Conservation (phyloP, 2,888 invertebrate genomes). For the Macrophya alboannulata region DNA sequence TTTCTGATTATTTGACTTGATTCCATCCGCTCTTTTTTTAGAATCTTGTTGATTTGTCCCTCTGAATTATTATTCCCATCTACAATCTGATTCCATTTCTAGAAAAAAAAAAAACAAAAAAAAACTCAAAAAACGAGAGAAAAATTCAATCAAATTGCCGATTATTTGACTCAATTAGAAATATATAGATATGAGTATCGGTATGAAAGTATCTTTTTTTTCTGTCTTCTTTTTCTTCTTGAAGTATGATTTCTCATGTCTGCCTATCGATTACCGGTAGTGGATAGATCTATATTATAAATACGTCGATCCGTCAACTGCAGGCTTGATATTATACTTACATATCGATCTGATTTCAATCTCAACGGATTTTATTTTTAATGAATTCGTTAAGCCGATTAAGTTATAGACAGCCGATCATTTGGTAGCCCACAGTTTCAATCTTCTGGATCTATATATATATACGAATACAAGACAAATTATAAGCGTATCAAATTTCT, state of each 20-base stretch:
- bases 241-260: not conserved
- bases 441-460: not conserved
- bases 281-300: too few relatives aligned
- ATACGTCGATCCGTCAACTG: not conserved
- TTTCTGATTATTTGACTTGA: too few relatives aligned
- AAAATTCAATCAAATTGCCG: too few relatives aligned
- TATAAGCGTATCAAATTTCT: not conserved
- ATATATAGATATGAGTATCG: not conserved
- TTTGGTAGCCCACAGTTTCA: not conserved
- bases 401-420: conserved; percentile 46
- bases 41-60: too few relatives aligned
- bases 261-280: not conserved
- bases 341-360: conserved; percentile 16
- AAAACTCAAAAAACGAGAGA: too few relatives aligned
- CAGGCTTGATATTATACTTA: not conserved
- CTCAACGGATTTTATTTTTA: conserved; percentile 24
- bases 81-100: too few relatives aligned
- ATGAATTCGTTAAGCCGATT: conserved; percentile 50
- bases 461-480: not conserved
- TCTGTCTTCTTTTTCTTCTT: not conserved
- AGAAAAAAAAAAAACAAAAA: too few relatives aligned
- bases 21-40: too few relatives aligned
- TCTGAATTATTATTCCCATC: too few relatives aligned
- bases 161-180: not conserved
- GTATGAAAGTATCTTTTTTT: not conserved